phyloP scores from a whole-genome alignment of 2,113 vertebrate species.

The Grammatotria lemairii region DNA sequence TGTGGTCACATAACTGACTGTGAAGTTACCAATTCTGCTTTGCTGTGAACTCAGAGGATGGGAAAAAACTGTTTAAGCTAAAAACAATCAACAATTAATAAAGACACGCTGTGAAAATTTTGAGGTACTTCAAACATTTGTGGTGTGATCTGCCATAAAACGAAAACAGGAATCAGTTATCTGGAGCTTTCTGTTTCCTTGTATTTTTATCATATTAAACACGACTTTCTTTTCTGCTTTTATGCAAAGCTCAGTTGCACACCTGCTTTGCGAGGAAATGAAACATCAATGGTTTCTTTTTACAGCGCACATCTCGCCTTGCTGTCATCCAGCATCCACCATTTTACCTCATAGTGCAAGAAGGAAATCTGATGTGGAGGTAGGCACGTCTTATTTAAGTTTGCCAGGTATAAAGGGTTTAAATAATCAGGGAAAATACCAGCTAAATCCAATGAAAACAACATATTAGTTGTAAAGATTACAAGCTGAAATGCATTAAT shows the following conservation, averaged over 20 bases:
- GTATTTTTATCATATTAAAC: not conserved
- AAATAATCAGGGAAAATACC: not conserved
- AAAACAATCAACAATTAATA: not conserved
- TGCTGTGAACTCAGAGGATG: not conserved
- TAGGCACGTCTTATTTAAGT: not conserved
- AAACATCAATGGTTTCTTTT: not conserved
- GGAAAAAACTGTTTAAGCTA: not conserved
- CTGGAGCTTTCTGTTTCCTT: not conserved
- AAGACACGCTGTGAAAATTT: not conserved
- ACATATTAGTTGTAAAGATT: not conserved
- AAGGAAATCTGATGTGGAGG: not conserved
- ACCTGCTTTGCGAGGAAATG: conserved; percentile 34
- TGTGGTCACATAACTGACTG: not conserved
- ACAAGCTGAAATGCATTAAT: not conserved
- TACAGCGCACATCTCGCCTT: not conserved
- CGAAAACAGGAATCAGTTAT: conserved; percentile 6
- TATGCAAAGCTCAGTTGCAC: not conserved
- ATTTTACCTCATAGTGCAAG: not conserved
- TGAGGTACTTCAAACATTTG: not conserved
- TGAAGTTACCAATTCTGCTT: conserved; percentile 25
- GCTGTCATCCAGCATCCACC: not conserved
- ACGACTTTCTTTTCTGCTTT: conserved; percentile 15
- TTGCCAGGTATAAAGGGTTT: not conserved
- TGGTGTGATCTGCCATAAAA: not conserved
- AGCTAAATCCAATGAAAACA: not conserved